Base-by-base conservation (phyloP, 2,888 invertebrate species). In the Pristionchus fissidentatus region DNA sequence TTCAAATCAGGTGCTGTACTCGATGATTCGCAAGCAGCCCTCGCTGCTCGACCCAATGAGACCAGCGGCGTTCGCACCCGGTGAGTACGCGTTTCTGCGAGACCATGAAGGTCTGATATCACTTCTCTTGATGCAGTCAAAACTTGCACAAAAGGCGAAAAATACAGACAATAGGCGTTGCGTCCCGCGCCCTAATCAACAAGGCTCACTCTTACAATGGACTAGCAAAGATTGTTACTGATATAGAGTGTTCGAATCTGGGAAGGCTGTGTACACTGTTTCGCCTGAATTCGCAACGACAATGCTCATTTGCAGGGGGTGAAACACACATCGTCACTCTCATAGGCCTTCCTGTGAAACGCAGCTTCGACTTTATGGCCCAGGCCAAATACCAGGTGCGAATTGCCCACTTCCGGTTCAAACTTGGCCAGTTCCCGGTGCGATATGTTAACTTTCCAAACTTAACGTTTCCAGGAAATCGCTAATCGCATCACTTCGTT, bases 11-110 rank as follows among this genome's bases (percentile, higher is more conserved):
- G 88, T 91, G 3, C 87, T 90, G 10, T 90, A 89, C 84, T 86
- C 89, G 52, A 91, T 91, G 88, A 62, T 90, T 13, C 84, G 90
- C 43, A 88, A 89, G 80, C 88, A 90, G 84, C 90, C 90, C 0
- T 85, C 86, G 32, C 85, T 90, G 83, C 87, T 87, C 38, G 88
- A 82, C 35, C 82, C 66, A 8, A 15, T 82, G 82, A 46, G 70
- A 66, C 80, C 80, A 22, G 49, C 82, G 13, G n/a, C 66, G 3
- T 82, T 70, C 26, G 49, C 82, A n/a, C 82, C 82, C 13, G 82
- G 80, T 43, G 15, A 66, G 62, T 10, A 55, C n/a, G n/a, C n/a
- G n/a, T n/a, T n/a, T n/a, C n/a, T n/a, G n/a, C n/a, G n/a, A n/a
- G n/a, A n/a, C n/a, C n/a, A n/a, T n/a, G n/a, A n/a, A n/a, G n/a